phyloP scores from a whole-genome alignment of 2,113 vertebrate genomes.

The Syngnathus scovelli region DNA sequence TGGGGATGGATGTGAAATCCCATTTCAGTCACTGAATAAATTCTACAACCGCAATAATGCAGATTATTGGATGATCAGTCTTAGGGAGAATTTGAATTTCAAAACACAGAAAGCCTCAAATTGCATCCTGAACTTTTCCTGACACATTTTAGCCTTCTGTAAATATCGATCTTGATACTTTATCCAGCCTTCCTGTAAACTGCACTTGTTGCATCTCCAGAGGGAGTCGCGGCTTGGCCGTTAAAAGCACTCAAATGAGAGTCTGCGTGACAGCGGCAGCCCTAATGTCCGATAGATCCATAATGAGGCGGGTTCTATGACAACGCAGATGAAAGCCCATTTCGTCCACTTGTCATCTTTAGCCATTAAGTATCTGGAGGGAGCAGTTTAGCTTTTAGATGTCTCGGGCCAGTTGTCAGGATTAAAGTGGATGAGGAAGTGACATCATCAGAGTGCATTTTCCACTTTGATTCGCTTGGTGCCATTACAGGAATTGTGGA shows the following conservation, averaged over 20 bases:
- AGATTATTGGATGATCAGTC: no score
- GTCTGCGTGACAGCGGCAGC: constrained; percentile 22
- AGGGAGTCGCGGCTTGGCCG: constrained; percentile 3
- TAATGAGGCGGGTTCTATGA: constrained; percentile 4
- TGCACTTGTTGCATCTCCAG: constrained; percentile 2
- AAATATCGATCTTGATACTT: neutral
- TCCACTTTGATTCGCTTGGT: constrained; percentile 49
- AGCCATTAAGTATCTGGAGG: constrained; percentile 35
- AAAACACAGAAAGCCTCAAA: neutral
- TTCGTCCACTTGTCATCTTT: constrained; percentile 32
- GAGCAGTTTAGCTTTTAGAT: constrained; percentile 17
- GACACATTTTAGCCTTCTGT: no score
- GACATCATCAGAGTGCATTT: constrained; percentile 49
- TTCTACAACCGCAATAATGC: neutral
- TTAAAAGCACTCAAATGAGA: constrained; percentile 16
- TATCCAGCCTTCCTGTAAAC: neutral
- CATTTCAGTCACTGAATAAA: constrained; percentile 4
- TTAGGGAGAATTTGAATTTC: neutral
- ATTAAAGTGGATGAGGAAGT: constrained; percentile 56
- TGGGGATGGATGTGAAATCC: constrained; percentile 30
- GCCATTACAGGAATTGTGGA: neutral
- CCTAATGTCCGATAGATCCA: constrained; percentile 28
- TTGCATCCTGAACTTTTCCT: neutral
- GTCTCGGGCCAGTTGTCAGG: constrained; percentile 39
- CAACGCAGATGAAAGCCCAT: constrained; percentile 40